Evolutionary conservation across 2,113 vertebrate genomes (phyloP).

Genomic region (Donacobius atricapilla): DNA sequence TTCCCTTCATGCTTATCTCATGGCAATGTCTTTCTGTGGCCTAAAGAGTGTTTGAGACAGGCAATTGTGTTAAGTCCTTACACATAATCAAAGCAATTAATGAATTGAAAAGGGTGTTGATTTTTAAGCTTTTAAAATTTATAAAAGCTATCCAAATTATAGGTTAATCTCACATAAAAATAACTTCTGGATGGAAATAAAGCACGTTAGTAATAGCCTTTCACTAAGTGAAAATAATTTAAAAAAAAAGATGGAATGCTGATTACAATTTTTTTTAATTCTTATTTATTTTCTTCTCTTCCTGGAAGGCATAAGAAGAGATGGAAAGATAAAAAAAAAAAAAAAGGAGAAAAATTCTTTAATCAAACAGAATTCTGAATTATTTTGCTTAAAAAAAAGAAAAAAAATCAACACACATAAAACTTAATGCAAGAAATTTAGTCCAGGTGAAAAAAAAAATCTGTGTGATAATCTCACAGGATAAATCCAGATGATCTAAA

Average conservation of each 20-base stretch:
- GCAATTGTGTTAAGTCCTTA: not conserved
- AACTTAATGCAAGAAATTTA: not conserved
- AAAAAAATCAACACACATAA: not conserved
- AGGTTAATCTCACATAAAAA: not conserved
- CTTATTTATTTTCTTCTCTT: not conserved
- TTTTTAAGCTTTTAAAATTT: not conserved
- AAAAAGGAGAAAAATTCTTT: not conserved
- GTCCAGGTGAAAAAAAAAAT: not conserved
- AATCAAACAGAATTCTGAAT: not conserved
- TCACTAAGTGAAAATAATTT: not conserved
- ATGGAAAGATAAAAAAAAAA: not conserved
- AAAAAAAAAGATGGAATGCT: not conserved
- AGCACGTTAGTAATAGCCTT: not conserved
- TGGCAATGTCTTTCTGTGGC: not conserved
- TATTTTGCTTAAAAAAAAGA: not conserved
- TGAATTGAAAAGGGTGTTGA: rapidly evolving
- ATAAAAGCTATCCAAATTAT: not conserved
- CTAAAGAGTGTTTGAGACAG: not conserved
- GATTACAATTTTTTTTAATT: not conserved
- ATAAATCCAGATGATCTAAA: not conserved
- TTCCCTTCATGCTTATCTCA: not conserved
- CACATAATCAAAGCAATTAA: not conserved
- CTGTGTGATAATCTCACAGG: not conserved
- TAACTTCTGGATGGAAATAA: not conserved
- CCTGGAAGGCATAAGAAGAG: not conserved